phyloP scores from a whole-genome alignment of 2,888 invertebrate species.

The Psylliodes chrysocephalus region DNA sequence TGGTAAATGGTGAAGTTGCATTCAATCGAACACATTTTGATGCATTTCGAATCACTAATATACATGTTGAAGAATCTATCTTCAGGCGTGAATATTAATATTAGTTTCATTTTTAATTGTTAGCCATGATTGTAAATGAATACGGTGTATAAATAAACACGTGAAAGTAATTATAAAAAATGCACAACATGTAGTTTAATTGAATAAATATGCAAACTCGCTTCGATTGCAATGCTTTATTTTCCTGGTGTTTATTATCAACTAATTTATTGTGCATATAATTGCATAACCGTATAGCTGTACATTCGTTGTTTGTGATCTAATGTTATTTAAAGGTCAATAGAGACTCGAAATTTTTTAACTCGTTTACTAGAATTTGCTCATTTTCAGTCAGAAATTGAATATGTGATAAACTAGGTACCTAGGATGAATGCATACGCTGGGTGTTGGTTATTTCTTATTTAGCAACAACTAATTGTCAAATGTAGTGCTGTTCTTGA shows the following conservation, averaged over 20 bases:
- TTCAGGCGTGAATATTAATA: no score
- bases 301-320: background rate
- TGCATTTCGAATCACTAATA: no score
- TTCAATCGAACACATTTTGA: no score
- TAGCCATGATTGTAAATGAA: background rate
- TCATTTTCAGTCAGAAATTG: no score
- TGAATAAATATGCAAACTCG: background rate
- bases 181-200: background rate
- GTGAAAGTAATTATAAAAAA: slow-evolving; percentile 8
- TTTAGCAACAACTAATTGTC: no score
- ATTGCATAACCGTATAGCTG: background rate
- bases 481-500: no score
- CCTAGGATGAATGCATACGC: no score
- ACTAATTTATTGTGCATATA: background rate
- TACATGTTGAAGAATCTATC: no score
- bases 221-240: background rate
- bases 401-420: no score
- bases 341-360: background rate
- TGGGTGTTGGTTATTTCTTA: no score
- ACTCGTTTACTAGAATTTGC: no score
- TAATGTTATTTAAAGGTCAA: background rate
- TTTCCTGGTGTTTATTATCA: background rate
- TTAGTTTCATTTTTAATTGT: background rate
- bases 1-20: no score
- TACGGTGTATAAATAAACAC: background rate